Conservation (phyloP, 1,140 invertebrate genomes). For the Drosophila ironensis region DNA sequence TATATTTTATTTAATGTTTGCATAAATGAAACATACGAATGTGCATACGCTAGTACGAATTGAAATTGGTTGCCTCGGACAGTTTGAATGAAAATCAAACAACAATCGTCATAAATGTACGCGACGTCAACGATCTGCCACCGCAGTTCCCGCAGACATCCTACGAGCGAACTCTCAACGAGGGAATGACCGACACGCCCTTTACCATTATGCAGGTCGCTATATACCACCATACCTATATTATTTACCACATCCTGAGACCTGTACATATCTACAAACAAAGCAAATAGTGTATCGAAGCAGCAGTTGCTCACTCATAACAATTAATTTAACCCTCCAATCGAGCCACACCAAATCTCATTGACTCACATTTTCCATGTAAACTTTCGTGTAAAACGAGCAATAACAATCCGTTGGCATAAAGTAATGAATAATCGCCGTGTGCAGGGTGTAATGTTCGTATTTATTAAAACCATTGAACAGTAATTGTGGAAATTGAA, state of each 20-base stretch:
- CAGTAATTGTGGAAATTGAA: conserved; percentile 29
- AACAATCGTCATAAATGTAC: conserved; percentile 88
- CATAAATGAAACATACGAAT: conserved; percentile 6
- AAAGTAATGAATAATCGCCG: conserved; percentile 44
- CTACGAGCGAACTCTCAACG: conserved; percentile 87
- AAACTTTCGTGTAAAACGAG: conserved; percentile 43
- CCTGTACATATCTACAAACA: conserved; percentile 26
- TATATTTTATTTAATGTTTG: conserved; percentile 49
- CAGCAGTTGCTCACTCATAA: too few species aligned
- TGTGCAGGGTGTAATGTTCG: background rate
- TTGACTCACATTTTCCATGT: conserved; percentile 46
- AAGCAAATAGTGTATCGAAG: too few species aligned
- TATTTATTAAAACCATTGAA: conserved; percentile 15
- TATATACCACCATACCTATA: too few species aligned
- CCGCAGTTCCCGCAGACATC: conserved; percentile 88
- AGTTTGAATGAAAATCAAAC: conserved; percentile 92
- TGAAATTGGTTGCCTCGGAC: conserved; percentile 93
- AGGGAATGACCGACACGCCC: conserved; percentile 84
- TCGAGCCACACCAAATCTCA: conserved; percentile 34
- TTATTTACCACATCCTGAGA: conserved; percentile 26
- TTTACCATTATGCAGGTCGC: conserved; percentile 87
- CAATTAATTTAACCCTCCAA: conserved; percentile 62
- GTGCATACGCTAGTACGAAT: conserved; percentile 87
- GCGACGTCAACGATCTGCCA: conserved; percentile 92
- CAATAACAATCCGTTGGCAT: conserved; percentile 43